Base-by-base conservation (phyloP, 2,888 invertebrate genomes). In the Eupithecia tripunctaria region DNA sequence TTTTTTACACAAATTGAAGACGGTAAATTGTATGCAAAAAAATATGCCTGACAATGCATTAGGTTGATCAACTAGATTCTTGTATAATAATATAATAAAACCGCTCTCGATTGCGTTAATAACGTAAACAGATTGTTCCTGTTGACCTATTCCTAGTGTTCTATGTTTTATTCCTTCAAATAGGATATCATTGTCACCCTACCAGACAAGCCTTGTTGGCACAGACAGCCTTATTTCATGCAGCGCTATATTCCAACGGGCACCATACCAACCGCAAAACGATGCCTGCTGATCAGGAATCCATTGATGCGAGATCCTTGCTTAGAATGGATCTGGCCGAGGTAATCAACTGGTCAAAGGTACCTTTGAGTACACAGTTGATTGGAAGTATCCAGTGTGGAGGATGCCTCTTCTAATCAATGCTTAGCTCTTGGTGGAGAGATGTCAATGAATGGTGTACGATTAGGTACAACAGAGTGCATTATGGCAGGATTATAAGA, bases 191-290 rank as follows among this genome's bases (percentile, higher is more conserved):
- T 69, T 62, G 67, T 25, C 18, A 70, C 70, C 70, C 68, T 74
- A 65, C 25, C 77, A 72, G 63, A 43, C 73, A 66, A 67, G 70
- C 70, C 71, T 60, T 68, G 75, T 64, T 77, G 75, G 74, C 73
- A 70, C 74, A 74, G 76, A 76, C 76, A 73, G 67, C 70, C 74
- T 75, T 75, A 75, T 75, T 75, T 73, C 72, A 75, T 73, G 67
- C 67, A 41, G 82, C 80, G 81, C 83, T 84, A 84, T 86, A 88
- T 88, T 86, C 86, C 82, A 84, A 83, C 85, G 86, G 83, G 85
- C 81, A 81, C 81, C 84, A 84, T 82, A 43, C 65, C 67, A 79
- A 85, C 87, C 87, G 82, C 88, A 86, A 71, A 85, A 85, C 82
- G 79, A 82, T 82, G 80, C 77, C 80, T 80, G 78, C 80, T 81